Conservation (phyloP, 2,888 invertebrate species). For the Himalopsyche kuldschensis region DNA sequence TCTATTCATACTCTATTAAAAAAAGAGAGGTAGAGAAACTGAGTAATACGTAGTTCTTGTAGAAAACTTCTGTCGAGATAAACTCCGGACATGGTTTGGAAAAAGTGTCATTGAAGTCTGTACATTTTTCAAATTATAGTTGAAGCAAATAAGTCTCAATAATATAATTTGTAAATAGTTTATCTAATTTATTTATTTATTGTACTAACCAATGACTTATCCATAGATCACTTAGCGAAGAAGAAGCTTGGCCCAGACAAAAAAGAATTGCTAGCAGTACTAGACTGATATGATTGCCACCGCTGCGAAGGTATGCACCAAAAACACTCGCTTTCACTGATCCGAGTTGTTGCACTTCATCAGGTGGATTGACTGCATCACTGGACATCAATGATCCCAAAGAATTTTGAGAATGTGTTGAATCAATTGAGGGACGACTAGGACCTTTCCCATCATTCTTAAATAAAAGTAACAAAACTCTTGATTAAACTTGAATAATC, state of each 20-base stretch:
- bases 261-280: conserved; percentile 56
- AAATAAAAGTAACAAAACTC: not conserved
- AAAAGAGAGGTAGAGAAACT: too few relatives aligned
- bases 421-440: not conserved
- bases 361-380: not conserved
- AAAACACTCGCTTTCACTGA: conserved; percentile 56
- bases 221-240: conserved; percentile 66
- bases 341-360: conserved; percentile 50
- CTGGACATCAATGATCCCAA: not conserved
- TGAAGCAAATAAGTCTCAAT: too few relatives aligned
- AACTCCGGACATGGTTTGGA: too few relatives aligned
- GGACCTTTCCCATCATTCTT: not conserved
- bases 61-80: too few relatives aligned
- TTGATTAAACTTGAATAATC: too few relatives aligned
- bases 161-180: too few relatives aligned
- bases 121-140: too few relatives aligned
- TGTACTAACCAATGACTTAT: conserved; percentile 58
- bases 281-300: conserved; percentile 58
- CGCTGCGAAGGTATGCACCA: conserved; percentile 60
- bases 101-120: too few relatives aligned
- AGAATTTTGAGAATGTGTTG: not conserved
- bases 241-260: conserved; percentile 59
- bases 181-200: too few relatives aligned
- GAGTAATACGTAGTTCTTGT: too few relatives aligned
- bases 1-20: too few relatives aligned